Evolutionary conservation across 2,113 vertebrate species (phyloP).

Genomic region (Silurus meridionalis): DNA sequence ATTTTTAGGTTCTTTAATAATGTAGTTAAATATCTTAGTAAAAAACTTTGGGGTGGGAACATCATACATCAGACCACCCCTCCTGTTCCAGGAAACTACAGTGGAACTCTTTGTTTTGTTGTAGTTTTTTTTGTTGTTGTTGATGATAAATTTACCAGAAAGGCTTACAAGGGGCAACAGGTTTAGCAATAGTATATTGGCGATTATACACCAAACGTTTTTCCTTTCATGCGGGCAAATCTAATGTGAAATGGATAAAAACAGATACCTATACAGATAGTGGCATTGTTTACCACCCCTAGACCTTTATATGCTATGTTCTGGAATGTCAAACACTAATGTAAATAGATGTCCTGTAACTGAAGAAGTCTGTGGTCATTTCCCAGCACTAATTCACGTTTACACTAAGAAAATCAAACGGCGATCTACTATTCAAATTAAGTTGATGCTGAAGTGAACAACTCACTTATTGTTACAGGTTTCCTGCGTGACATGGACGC

Average conservation of each 20-base stretch:
- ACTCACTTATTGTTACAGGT: constrained; percentile 74
- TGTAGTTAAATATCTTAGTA: neutral
- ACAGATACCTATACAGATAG: neutral
- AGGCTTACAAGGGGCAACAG: neutral
- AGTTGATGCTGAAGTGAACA: neutral
- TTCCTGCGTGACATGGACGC: constrained; percentile 81
- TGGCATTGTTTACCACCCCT: neutral
- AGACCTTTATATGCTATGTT: neutral
- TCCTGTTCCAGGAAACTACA: neutral
- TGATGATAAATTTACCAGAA: neutral
- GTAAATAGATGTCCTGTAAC: neutral
- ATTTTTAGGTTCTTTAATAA: neutral
- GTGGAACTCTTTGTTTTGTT: no score
- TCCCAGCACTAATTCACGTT: neutral
- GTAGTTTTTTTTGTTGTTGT: no score
- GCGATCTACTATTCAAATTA: neutral
- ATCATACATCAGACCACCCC: neutral
- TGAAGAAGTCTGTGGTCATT: neutral
- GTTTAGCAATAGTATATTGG: neutral
- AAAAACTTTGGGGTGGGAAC: neutral
- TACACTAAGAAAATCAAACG: neutral
- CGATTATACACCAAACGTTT: neutral
- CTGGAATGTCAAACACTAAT: neutral
- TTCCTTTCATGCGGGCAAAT: neutral
- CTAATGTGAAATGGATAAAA: neutral